Base-by-base conservation (phyloP, 2,888 invertebrate genomes). In the Colostygia pectinataria region DNA sequence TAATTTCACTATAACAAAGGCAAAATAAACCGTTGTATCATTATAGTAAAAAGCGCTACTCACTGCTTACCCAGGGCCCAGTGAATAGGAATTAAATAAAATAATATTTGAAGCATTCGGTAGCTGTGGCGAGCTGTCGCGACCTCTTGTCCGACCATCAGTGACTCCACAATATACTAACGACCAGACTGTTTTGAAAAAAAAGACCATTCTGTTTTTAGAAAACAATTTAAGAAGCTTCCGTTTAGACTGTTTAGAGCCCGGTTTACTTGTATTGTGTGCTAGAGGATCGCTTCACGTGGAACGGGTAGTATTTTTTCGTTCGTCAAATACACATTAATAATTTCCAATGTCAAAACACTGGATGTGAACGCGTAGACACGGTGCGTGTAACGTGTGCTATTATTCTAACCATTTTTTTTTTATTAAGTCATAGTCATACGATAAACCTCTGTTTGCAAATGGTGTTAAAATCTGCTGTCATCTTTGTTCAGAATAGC, bases 221-320 rank as follows among this genome's bases (percentile, higher is more conserved):
- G 77, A 85, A 88, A 88, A 89, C 86, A 87, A 77, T 84, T 80
- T 80, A 80, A 83, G 80, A 80, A 74, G 88, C 87, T 88, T 83
- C 89, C 88, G 87, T 87, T 86, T 81, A 65, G 55, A 61, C 31
- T 87, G 86, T 86, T 84, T 80, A 65, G 53, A 61, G 15, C 62
- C 60, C 61, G 71, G 80, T 85, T 83, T 83, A 82, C 79, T 67
- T 65, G 75, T 63, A 83, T 87, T 87, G 87, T 85, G 68, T 61
- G 61, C 74, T 75, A 80, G 74, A 81, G 80, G 80, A 85, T 83
- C 84, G 80, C 53, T 71, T 72, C 74, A 62, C 64, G 85, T 85
- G 60, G 40, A 31, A 14, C 44, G 24, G 6, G 27, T 25, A 44
- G 38, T 45, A 31, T 48, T 50, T 61, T 59, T 61, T 59, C 68